phyloP scores from a whole-genome alignment of 1,140 invertebrate genomes.

The Galendromus occidentalis region DNA sequence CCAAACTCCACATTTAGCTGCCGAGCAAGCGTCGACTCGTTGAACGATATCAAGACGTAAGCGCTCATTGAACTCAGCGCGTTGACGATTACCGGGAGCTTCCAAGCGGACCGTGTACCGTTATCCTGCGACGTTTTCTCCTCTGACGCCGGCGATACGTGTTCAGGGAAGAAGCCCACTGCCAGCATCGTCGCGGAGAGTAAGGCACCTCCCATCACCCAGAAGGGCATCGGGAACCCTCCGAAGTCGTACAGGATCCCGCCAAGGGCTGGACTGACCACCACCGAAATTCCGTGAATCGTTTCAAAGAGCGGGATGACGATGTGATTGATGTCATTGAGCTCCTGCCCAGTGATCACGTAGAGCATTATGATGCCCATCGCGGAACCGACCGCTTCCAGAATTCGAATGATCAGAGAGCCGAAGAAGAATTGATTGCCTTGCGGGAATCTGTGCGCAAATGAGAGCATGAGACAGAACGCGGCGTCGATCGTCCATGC shows the following conservation, averaged over 20 bases:
- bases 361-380: not conserved
- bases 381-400: not conserved
- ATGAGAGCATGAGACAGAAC: not conserved
- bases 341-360: not conserved
- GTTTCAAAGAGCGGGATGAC: not conserved
- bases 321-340: not conserved
- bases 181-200: not conserved
- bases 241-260: not conserved
- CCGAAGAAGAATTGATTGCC: not conserved
- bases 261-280: not conserved
- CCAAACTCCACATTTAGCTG: not conserved
- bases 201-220: not conserved
- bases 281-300: not conserved
- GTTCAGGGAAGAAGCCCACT: not conserved
- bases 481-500: not conserved
- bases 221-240: not conserved
- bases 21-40: not conserved
- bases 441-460: not conserved
- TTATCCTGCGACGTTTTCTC: not conserved
- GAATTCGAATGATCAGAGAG: not conserved
- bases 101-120: not conserved
- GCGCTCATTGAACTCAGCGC: not conserved
- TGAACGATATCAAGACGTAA: not conserved
- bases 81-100: not conserved
- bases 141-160: not conserved